Conservation (phyloP, 2,797 vertebrate genomes). For the Typhlichthys subterraneus region DNA sequence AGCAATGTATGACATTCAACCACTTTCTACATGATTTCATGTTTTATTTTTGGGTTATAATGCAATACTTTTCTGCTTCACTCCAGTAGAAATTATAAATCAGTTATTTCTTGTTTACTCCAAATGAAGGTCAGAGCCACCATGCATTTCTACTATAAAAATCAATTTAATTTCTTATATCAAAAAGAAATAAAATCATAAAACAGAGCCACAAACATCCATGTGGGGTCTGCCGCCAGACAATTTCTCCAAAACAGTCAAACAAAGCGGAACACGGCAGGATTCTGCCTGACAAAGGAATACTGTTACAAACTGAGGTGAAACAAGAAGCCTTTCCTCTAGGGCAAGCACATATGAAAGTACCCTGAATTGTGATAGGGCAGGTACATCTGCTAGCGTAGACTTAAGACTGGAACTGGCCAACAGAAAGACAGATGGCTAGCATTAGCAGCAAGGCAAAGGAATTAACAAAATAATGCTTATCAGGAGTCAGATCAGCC, state of each 20-base stretch:
- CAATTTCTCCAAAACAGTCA: constrained; percentile 56
- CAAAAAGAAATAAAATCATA: constrained; percentile 75
- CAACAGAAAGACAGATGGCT: constrained; percentile 58
- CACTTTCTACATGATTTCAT: constrained; percentile 44
- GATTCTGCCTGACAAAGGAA: constrained; percentile 49
- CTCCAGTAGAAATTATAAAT: constrained; percentile 84
- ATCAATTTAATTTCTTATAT: constrained; percentile 85
- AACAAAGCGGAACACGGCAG: constrained; percentile 49
- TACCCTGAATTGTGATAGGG: constrained; percentile 74
- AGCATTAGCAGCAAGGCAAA: constrained; percentile 78
- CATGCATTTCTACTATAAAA: constrained; percentile 86
- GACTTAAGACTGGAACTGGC: constrained; percentile 49
- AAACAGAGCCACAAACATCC: constrained; percentile 77
- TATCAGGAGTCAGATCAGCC: constrained; percentile 59
- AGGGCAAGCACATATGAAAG: constrained; percentile 47
- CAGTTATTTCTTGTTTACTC: constrained; percentile 49
- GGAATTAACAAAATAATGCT: constrained; percentile 59
- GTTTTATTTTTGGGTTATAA: constrained; percentile 87
- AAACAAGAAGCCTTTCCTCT: constrained; percentile 45
- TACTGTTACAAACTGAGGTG: constrained; percentile 62
- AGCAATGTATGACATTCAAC: constrained; percentile 48
- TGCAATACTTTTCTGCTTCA: constrained; percentile 78
- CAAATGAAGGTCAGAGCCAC: constrained; percentile 78
- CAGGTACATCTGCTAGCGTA: constrained; percentile 55
- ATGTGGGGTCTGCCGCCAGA: constrained; percentile 72